Evolutionary conservation across 2,888 invertebrate species (phyloP), one percentile per base, ranked within the genome.

Genomic region (Galeopsomyia nigrocyanea): DNA sequence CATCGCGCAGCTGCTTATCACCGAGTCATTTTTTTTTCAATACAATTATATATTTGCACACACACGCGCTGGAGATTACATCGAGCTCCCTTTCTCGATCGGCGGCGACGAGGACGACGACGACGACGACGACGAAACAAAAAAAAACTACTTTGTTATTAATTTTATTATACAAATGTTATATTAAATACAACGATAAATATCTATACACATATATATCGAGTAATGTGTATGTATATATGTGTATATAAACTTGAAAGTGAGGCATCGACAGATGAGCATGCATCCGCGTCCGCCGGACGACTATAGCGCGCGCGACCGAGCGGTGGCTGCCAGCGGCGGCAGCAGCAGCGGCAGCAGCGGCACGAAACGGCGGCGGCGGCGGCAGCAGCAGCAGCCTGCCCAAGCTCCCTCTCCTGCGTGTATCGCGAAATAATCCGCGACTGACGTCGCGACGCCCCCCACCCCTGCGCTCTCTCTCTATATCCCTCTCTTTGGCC

Each of bases 381-480:
- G 73, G 75, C 74, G 26, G 53, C 53, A 39, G 66, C 46, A 51
- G 10, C 58, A 64, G 65, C 31, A 26, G 57, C 55, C 76, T 22
- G n/a, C 17, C 31, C 19, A 19, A 9, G 5, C 58, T 57, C 57
- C 6, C 57, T 26, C 50, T 19, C 55, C 39, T 7, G 39, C 21
- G 57, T 61, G 68, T 68, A 71, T 74, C 71, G 74, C 74, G 68
- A 74, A 74, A 71, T 68, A 61, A 71, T 68, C 65, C 74, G 64
- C 68, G 68, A 50, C 49, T 74, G 76, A 76, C 77, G 77, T 78
- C 78, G 78, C 78, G 78, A 76, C 78, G 77, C 76, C 77, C 73
- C 77, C 72, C 69, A 26, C 26, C 26, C 26, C 5, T 5, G 26
- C 26, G 26, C 68, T 63, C 56, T 22, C 77, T 26, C 73, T 60